These are phyloP conservation scores for Sus cebifrons DNA, from an alignment of 2,797 vertebrate genomes.

Conservation along the genomic window DNA sequence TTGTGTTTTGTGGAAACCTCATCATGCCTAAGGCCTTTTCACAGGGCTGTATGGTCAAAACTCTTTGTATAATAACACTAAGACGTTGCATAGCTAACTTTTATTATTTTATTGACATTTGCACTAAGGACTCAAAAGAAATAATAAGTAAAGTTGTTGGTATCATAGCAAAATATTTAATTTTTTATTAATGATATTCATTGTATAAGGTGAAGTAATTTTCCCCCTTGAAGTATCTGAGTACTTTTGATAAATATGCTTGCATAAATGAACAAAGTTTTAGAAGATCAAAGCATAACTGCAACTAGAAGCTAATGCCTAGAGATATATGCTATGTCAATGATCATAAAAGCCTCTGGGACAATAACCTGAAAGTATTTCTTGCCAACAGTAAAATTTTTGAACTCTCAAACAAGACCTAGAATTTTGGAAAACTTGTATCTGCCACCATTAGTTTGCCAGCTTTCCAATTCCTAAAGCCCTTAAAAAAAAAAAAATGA, in stretches of 20 bases:
- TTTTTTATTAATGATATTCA: not conserved
- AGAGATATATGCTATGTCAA: not conserved
- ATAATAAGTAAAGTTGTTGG: not conserved
- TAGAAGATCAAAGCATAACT: not conserved
- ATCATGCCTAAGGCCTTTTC: not conserved
- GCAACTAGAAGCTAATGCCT: not conserved
- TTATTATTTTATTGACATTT: not conserved
- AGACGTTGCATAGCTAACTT: not conserved
- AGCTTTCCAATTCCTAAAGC: not conserved
- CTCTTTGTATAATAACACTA: not conserved
- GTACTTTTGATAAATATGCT: not conserved
- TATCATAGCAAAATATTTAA: conserved; percentile 38
- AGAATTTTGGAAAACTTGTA: not conserved
- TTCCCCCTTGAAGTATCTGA: not conserved
- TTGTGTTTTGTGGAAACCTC: no score
- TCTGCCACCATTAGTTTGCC: not conserved
- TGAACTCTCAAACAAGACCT: not conserved
- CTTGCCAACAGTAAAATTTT: not conserved
- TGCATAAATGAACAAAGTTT: not conserved
- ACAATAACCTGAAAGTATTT: not conserved
- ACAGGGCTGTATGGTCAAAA: not conserved
- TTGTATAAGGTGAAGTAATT: not conserved
- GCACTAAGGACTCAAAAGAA: not conserved
- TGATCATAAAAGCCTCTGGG: not conserved
- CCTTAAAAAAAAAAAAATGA: not conserved